Evolutionary conservation across 1,140 invertebrate species (phyloP).

Genomic region (Sminthurinus signatus): DNA sequence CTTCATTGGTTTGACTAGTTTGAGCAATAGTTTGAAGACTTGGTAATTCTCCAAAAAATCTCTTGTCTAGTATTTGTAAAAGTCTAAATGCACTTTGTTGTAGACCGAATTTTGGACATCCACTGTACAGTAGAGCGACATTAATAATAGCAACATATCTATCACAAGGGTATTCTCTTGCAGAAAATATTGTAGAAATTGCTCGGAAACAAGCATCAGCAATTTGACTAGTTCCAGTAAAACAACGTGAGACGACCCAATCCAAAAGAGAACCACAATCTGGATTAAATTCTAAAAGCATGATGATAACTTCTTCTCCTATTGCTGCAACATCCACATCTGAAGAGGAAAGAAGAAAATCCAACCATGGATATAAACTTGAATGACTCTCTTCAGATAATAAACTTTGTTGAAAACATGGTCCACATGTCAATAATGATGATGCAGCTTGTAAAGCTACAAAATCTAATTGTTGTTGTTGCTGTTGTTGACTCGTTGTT

Average conservation of each 20-base stretch:
- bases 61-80: constrained; percentile 84
- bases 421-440: constrained; percentile 86
- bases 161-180: constrained; percentile 96
- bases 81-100: constrained; percentile 90
- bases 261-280: constrained; percentile 88
- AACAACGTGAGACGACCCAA: constrained; percentile 96
- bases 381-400: constrained; percentile 78
- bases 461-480: constrained; percentile 55
- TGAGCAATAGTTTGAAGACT: constrained; percentile 41
- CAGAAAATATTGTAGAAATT: constrained; percentile 90
- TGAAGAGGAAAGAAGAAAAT: constrained; percentile 76
- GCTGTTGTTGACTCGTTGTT: constrained; percentile 35
- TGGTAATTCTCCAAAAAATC: constrained; percentile 81
- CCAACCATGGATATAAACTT: constrained; percentile 92
- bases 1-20: constrained; percentile 3
- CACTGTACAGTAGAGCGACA: constrained; percentile 91
- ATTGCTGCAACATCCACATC: constrained; percentile 64
- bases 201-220: constrained; percentile 94
- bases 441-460: constrained; percentile 81
- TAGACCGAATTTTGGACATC: constrained; percentile 80
- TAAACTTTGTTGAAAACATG: constrained; percentile 74
- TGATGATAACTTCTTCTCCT: constrained; percentile 85
- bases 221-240: constrained; percentile 79
- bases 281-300: constrained; percentile 92
- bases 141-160: constrained; percentile 97